Evolutionary conservation across 2,888 invertebrate species (phyloP).

Genomic region (Embidobia sp.): DNA sequence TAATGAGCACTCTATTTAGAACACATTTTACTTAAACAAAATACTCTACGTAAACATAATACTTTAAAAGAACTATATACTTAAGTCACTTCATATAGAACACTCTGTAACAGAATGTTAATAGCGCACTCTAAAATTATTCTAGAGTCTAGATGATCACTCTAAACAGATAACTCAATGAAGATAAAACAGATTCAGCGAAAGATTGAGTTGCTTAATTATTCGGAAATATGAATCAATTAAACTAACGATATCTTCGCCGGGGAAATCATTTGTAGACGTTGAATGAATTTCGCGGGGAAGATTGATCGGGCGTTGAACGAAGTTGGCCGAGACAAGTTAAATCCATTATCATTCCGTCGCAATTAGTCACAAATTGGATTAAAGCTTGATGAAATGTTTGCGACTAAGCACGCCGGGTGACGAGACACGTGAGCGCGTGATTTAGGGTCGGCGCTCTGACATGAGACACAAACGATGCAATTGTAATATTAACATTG

Average conservation of each 20-base stretch:
- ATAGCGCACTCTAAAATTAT: too few species aligned
- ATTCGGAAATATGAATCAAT: too few species aligned
- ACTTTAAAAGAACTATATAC: too few species aligned
- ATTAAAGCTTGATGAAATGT: conserved; percentile 56
- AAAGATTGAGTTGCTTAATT: too few species aligned
- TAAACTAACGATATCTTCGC: conserved; percentile 7
- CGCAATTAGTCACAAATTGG: conserved; percentile 58
- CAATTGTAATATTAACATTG: conserved; percentile 45
- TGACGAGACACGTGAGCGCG: conserved; percentile 42
- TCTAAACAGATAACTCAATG: too few species aligned
- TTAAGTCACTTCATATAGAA: too few species aligned
- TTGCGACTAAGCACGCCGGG: conserved; percentile 46
- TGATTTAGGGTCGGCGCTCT: conserved; percentile 26
- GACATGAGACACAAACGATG: conserved; percentile 14
- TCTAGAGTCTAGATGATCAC: too few species aligned
- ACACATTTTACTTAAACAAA: too few species aligned
- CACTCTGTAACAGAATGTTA: too few species aligned
- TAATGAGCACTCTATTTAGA: too few species aligned
- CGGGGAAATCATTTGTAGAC: conserved; percentile 49
- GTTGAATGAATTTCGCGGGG: conserved; percentile 49
- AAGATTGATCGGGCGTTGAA: conserved; percentile 55
- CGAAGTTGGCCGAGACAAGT: conserved; percentile 40
- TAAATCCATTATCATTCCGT: conserved; percentile 57
- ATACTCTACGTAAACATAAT: too few species aligned
- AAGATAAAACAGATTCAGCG: too few species aligned